Conservation (phyloP, 2,888 invertebrate genomes). For the Ichneumoninae sp. region DNA sequence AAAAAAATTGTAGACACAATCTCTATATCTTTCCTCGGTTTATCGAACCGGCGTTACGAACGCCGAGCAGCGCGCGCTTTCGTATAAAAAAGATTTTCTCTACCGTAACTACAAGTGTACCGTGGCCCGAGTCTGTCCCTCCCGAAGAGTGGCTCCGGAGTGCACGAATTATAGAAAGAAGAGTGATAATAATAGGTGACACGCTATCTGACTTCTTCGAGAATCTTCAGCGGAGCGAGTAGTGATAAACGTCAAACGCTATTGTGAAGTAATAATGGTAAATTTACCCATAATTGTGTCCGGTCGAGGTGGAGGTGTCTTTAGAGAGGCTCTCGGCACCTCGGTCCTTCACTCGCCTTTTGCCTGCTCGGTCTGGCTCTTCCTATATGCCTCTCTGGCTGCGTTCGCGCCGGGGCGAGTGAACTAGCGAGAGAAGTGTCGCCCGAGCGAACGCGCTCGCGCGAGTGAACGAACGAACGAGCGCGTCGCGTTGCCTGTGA, state of each 20-base stretch:
- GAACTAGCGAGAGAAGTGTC: slow-evolving; percentile 78
- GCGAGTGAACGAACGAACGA: slow-evolving; percentile 73
- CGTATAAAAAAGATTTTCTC: slow-evolving; percentile 48
- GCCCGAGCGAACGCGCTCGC: slow-evolving; percentile 75
- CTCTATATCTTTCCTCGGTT: slow-evolving; percentile 1
- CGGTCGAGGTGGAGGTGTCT: slow-evolving; percentile 67
- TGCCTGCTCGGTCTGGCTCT: slow-evolving; percentile 47
- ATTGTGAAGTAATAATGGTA: slow-evolving; percentile 75
- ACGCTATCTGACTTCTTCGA: slow-evolving; percentile 67
- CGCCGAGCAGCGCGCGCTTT: slow-evolving; percentile 29
- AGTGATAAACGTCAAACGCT: slow-evolving; percentile 75
- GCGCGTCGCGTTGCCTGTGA: slow-evolving; percentile 74
- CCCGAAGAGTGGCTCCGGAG: slow-evolving; percentile 30
- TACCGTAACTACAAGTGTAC: slow-evolving; percentile 55
- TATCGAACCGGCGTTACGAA: slow-evolving; percentile 27
- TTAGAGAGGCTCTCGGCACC: slow-evolving; percentile 55
- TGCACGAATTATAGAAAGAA: slow-evolving; percentile 45
- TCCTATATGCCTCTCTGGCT: slow-evolving; percentile 48
- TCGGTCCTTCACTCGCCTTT: slow-evolving; percentile 51
- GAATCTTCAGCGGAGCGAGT: slow-evolving; percentile 69
- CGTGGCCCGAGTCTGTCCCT: slow-evolving; percentile 29
- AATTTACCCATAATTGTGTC: slow-evolving; percentile 78
- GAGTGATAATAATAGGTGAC: slow-evolving; percentile 57
- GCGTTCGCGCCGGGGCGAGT: slow-evolving; percentile 60
- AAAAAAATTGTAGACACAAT: slow-evolving; percentile 5